phyloP scores from a whole-genome alignment of 1,140 invertebrate genomes.

The Eueides isabella region DNA sequence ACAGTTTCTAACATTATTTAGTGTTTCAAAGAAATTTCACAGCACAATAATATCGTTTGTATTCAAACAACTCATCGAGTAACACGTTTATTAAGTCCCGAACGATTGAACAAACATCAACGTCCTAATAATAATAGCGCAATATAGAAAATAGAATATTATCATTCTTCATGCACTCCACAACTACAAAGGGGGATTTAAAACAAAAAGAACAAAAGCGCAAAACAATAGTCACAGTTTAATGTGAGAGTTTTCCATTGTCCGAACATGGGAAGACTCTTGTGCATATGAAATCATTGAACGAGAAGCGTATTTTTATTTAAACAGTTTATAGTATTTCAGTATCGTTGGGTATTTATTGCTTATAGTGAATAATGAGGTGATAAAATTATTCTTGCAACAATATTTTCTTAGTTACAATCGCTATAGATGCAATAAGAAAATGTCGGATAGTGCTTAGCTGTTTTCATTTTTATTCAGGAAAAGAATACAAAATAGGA shows the following conservation, averaged over 20 bases:
- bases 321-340: constrained; percentile 30
- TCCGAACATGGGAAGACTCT: constrained; percentile 64
- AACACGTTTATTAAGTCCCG: constrained; percentile 5
- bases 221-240: constrained; percentile 76
- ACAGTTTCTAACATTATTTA: neutral
- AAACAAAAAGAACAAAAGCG: constrained; percentile 73
- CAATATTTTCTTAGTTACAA: neutral
- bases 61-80: constrained; percentile 12
- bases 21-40: neutral
- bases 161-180: constrained; percentile 33
- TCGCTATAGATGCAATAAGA: neutral
- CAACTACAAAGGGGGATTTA: constrained; percentile 51
- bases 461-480: neutral
- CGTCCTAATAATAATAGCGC: constrained; percentile 29
- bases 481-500: no score
- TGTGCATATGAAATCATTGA: constrained; percentile 57
- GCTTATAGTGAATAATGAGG: neutral
- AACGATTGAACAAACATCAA: constrained; percentile 17
- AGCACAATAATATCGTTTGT: neutral
- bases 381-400: neutral
- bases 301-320: constrained; percentile 56
- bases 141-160: constrained; percentile 39
- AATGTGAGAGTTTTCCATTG: constrained; percentile 64
- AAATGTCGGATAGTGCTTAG: neutral
- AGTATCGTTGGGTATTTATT: constrained; percentile 25